A percentile compares a stretch with the other conserved stretches of the same genome.
Evolutionary conservation across 2,797 vertebrate species (phyloP).

Genomic region (Ibycter americanus): DNA sequence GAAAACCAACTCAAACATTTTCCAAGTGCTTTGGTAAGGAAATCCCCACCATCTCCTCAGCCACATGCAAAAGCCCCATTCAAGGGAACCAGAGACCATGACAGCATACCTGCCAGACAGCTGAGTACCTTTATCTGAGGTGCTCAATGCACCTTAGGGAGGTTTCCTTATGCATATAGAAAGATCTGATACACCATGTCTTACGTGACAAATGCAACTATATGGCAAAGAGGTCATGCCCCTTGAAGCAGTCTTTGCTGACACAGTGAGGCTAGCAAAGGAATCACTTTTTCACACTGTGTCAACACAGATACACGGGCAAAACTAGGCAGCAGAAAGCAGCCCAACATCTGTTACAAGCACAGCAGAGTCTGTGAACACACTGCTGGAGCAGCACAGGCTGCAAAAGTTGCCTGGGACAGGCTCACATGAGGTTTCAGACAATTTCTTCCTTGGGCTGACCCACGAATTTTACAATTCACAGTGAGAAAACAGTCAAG

Average conservation of each 20-base stretch:
- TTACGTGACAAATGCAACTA: background rate
- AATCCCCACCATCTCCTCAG: background rate
- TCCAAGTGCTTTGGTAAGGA: background rate
- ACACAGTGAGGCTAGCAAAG: background rate
- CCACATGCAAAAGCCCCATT: background rate
- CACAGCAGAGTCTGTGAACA: background rate
- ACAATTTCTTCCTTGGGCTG: background rate
- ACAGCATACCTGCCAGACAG: background rate
- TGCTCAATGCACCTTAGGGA: background rate
- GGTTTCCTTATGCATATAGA: background rate
- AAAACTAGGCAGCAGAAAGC: background rate
- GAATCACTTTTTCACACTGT: background rate
- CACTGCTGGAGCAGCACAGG: accelerated
- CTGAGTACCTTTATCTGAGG: background rate
- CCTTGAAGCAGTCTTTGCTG: background rate
- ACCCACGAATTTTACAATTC: background rate
- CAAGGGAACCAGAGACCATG: background rate
- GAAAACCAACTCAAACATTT: background rate
- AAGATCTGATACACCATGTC: background rate
- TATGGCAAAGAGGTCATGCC: accelerated
- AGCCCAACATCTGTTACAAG: background rate
- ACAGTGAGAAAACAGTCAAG: background rate
- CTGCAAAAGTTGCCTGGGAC: background rate
- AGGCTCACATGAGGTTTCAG: background rate
- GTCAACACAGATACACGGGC: background rate